These are phyloP conservation scores for Hirtodrosophila cameraria DNA, from an alignment of 2,888 invertebrate species.

Conservation along the genomic window DNA sequence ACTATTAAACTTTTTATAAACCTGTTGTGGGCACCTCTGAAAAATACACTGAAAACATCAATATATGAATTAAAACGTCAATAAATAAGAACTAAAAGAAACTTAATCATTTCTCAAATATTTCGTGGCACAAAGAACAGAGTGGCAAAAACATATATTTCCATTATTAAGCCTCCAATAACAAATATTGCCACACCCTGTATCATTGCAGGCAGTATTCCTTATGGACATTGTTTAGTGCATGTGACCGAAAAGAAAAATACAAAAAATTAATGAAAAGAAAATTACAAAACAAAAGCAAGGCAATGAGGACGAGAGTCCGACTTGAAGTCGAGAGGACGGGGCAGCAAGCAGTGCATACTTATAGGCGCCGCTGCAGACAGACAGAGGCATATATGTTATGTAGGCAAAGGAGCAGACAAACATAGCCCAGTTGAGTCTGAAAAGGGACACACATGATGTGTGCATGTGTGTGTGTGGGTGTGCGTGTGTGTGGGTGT, in stretches of 20 bases:
- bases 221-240: constrained; percentile 26
- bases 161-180: too few species aligned
- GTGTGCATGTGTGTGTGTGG: too few species aligned
- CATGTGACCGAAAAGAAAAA: constrained; percentile 56
- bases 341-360: constrained; percentile 37
- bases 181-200: too few species aligned
- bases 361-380: constrained; percentile 32
- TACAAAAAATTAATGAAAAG: constrained; percentile 64
- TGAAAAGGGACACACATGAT: constrained; percentile 12
- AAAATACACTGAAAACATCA: too few species aligned
- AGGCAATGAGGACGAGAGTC: constrained; percentile 34
- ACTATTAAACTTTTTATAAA: too few species aligned
- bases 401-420: constrained; percentile 7
- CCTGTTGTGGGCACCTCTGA: too few species aligned
- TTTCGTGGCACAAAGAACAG: too few species aligned
- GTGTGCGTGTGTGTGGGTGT: too few species aligned
- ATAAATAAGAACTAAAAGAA: too few species aligned
- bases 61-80: too few species aligned
- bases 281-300: constrained; percentile 66
- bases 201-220: constrained; percentile 8
- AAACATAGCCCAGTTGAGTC: constrained; percentile 47
- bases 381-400: constrained; percentile 32
- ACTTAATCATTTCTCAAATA: too few species aligned
- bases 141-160: too few species aligned
- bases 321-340: constrained; percentile 24